A percentile compares a stretch with the other conserved stretches of the same genome.
Evolutionary conservation across 2,888 invertebrate genomes (phyloP).

Genomic region (Steromphala cineraria): DNA sequence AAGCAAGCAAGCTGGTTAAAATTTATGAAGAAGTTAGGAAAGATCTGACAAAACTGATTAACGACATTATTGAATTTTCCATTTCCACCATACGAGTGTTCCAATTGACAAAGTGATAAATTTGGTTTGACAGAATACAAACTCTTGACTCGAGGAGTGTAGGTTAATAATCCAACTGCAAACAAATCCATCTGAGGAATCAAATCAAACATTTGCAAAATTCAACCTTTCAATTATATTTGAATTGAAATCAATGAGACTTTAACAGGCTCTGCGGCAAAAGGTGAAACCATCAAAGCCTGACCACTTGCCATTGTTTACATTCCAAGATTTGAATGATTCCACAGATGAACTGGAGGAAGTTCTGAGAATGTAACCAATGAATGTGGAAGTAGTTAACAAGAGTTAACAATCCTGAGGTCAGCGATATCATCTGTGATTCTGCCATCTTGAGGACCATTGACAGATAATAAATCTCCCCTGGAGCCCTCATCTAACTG

Average conservation of each 20-base stretch:
- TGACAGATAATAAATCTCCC: constrained; percentile 2
- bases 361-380: neutral
- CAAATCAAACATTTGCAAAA: neutral
- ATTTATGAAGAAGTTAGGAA: neutral
- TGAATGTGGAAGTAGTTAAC: neutral
- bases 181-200: neutral
- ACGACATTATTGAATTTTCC: neutral
- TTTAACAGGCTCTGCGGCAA: neutral
- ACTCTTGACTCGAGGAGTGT: neutral
- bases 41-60: neutral
- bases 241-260: neutral
- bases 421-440: neutral
- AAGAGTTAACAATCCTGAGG: neutral
- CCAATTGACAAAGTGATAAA: neutral
- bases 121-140: constrained; percentile 1
- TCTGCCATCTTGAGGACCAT: neutral
- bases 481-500: neutral
- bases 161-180: neutral
- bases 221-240: constrained; percentile 1
- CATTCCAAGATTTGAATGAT: neutral
- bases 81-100: neutral
- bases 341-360: neutral
- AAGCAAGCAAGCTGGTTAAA: neutral
- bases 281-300: neutral
- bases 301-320: constrained; percentile 5